These are phyloP conservation scores for Garra rufa DNA, from an alignment of 2,113 vertebrate species.

Conservation along the genomic window DNA sequence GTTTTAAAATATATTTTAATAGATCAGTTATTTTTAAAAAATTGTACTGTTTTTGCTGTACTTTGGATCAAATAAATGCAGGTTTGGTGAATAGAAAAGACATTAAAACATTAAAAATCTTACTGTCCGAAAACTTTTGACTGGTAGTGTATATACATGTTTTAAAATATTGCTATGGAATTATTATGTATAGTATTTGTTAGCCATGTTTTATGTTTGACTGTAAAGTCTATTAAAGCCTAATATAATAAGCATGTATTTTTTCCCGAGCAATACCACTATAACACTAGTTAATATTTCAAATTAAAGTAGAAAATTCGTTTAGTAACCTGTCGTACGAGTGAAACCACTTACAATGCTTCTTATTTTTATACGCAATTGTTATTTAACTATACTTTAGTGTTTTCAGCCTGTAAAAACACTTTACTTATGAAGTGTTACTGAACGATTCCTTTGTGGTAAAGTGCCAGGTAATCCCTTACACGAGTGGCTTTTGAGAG, in stretches of 20 bases:
- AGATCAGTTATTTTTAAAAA: no score
- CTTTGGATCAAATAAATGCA: no score
- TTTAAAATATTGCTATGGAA: no score
- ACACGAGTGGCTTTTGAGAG: conserved; percentile 41
- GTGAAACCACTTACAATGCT: not conserved
- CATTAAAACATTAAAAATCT: no score
- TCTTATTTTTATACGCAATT: not conserved
- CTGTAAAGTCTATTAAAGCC: not conserved
- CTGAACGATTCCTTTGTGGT: conserved; percentile 53
- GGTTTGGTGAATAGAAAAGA: no score
- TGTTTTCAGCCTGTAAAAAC: conserved; percentile 36
- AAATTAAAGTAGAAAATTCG: not conserved
- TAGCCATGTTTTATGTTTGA: not conserved
- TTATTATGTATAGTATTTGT: no score
- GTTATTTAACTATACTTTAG: not conserved
- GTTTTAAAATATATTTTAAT: no score
- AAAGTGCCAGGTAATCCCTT: conserved; percentile 56
- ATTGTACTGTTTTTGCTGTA: no score
- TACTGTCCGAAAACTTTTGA: no score
- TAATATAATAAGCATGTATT: not conserved
- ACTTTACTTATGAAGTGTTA: conserved; percentile 39
- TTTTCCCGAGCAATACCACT: not conserved
- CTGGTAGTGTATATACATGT: no score
- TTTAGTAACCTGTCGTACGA: not conserved
- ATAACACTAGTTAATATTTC: not conserved